Conservation (phyloP, 2,888 invertebrate genomes). For the Trisateles emortualis region DNA sequence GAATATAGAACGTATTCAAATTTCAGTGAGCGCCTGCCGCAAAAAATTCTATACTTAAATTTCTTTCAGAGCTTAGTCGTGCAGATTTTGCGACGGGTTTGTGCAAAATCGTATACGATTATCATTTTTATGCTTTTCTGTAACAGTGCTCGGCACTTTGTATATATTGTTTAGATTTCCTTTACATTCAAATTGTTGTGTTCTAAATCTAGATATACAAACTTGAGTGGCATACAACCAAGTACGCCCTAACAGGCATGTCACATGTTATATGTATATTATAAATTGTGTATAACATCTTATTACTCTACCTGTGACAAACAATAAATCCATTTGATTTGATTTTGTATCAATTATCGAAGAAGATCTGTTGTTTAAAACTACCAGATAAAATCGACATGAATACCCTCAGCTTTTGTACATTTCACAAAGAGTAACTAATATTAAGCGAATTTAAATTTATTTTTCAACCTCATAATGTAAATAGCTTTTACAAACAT, state of each 20-base stretch:
- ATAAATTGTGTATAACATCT: too few relatives aligned
- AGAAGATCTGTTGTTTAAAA: too few relatives aligned
- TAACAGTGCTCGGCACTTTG: not conserved
- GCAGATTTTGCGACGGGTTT: slow-evolving; percentile 12
- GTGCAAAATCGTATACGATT: slow-evolving; percentile 14
- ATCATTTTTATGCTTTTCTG: slow-evolving; percentile 13
- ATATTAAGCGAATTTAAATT: not conserved
- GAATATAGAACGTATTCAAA: slow-evolving; percentile 28
- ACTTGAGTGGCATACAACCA: too few relatives aligned
- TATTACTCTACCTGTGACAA: too few relatives aligned
- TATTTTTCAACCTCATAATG: not conserved
- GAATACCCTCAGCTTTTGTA: too few relatives aligned
- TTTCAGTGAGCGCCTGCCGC: slow-evolving; percentile 12
- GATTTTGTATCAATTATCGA: too few relatives aligned
- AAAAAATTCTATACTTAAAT: slow-evolving; percentile 19
- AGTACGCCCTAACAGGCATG: too few relatives aligned
- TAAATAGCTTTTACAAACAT: slow-evolving; percentile 32
- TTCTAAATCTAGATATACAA: not conserved
- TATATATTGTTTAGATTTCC: slow-evolving; percentile 3
- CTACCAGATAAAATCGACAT: too few relatives aligned
- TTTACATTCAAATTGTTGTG: not conserved
- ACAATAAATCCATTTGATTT: too few relatives aligned
- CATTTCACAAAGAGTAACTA: too few relatives aligned
- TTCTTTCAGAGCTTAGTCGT: slow-evolving; percentile 16
- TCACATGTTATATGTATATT: too few relatives aligned